Base-by-base conservation (phyloP, 1,140 invertebrate species). In the Pogonognathellus flavescens region DNA sequence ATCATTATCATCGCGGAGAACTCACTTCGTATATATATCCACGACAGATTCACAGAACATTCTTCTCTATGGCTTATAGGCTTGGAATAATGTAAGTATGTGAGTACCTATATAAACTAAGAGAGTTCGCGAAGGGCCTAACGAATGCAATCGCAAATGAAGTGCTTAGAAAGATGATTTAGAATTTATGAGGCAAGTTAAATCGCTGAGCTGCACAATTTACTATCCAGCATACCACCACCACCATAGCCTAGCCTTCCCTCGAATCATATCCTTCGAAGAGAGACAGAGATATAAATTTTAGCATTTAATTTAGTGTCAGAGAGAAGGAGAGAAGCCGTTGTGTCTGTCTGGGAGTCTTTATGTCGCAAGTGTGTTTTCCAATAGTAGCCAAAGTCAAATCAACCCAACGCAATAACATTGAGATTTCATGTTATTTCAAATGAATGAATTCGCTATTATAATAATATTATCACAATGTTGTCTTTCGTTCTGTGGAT, bases 111-210 rank as follows among this genome's bases (percentile, higher is more conserved):
- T 31, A 50, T 25, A 76, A 16, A 72, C 41, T n/a, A n/a, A n/a
- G 14, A 16, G 25, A 49, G 70, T 76, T 50, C 9, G 16, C 41
- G 25, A 50, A 49, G 70, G 41, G 31, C 20, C n/a, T 31, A 76
- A 76, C 25, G 31, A 76, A 31, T 76, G 70, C 25, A 50, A 76
- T 76, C 41, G 70, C 49, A 76, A 76, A 76, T 76, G 62, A 66
- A 66, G 70, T 57, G 53, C 25, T 41, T 7, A 76, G 70, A 16
- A 31, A 49, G 70, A 76, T 76, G 70, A 76, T 76, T 76, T 76
- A 76, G 31, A 76, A 76, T 76, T 76, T 76, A 76, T 76, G 70
- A 76, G 70, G 14, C 70, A 76, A 76, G 70, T 50, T 66, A 16
- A 41, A 31, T 76, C 70, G 31, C 62, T 66, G 14, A 25, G 22